Conservation (phyloP, 2,888 invertebrate species). For the Poecilus cupreus region DNA sequence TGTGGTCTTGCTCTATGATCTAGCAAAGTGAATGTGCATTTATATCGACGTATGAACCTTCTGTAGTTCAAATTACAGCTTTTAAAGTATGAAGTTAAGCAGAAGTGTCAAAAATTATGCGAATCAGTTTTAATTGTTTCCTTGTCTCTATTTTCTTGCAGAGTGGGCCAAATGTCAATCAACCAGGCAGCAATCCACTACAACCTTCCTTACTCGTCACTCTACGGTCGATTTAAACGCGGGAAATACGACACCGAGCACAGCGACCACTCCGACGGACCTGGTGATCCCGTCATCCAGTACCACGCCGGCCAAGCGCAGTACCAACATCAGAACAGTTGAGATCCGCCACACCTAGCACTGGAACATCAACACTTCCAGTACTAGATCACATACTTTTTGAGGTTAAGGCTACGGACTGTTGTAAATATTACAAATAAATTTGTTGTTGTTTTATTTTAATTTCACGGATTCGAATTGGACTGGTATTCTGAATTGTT, state of each 20-base stretch:
- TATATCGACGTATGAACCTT: too few relatives aligned
- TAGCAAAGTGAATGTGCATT: too few relatives aligned
- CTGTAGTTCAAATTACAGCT: too few relatives aligned
- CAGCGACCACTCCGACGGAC: slow-evolving; percentile 70
- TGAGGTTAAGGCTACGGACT: slow-evolving; percentile 27
- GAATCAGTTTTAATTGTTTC: too few relatives aligned
- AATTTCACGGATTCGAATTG: background rate
- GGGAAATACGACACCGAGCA: slow-evolving; percentile 84
- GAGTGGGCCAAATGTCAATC: slow-evolving; percentile 93
- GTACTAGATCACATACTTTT: background rate
- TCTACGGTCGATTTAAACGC: slow-evolving; percentile 91
- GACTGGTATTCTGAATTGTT: too few relatives aligned
- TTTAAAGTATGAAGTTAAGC: too few relatives aligned
- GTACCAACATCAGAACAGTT: slow-evolving; percentile 71
- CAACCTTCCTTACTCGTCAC: slow-evolving; percentile 91
- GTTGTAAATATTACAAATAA: background rate
- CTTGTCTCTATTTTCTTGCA: slow-evolving; percentile 68
- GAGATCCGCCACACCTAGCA: slow-evolving; percentile 64
- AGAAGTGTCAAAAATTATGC: too few relatives aligned
- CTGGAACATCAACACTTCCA: slow-evolving; percentile 33
- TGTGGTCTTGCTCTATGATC: too few relatives aligned
- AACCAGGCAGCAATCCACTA: slow-evolving; percentile 95
- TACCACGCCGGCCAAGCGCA: slow-evolving; percentile 62
- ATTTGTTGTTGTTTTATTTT: too few relatives aligned
- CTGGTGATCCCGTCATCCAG: slow-evolving; percentile 61